A percentile compares a stretch with the other conserved stretches of the same genome.
Conservation (phyloP, 2,888 invertebrate species). For the Scaptomyza caliginosa region DNA sequence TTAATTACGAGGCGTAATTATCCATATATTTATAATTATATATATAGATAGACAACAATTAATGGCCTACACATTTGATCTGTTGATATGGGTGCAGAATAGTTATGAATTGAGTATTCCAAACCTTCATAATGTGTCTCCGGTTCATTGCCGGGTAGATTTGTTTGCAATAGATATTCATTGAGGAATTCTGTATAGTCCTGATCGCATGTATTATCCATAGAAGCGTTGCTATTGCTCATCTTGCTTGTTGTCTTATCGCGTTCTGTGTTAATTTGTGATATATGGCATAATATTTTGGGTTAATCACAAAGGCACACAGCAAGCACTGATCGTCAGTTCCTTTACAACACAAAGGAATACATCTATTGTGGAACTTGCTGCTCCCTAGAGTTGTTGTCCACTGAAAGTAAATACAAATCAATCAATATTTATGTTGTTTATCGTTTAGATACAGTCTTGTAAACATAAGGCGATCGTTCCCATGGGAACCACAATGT, state of each 20-base stretch:
- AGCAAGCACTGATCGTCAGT: constrained; percentile 7
- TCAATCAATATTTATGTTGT: neutral
- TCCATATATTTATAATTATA: neutral
- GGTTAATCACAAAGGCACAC: constrained; percentile 39
- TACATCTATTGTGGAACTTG: neutral
- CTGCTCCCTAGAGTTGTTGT: neutral
- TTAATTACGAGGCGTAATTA: neutral
- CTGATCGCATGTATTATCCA: constrained; percentile 82
- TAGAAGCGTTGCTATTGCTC: constrained; percentile 74
- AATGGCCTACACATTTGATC: neutral
- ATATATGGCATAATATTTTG: constrained; percentile 57
- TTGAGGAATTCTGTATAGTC: constrained; percentile 83
- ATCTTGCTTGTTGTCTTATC: constrained; percentile 57
- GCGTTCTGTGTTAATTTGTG: constrained; percentile 20
- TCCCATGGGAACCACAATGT: neutral
- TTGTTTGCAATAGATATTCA: constrained; percentile 82
- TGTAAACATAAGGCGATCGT: neutral
- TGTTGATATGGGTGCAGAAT: neutral
- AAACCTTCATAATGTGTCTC: constrained; percentile 83
- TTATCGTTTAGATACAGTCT: neutral
- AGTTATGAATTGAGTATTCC: neutral
- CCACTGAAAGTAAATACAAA: constrained; percentile 11
- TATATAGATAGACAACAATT: neutral
- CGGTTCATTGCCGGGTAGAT: constrained; percentile 80
- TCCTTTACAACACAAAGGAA: constrained; percentile 6